Evolutionary conservation across 2,113 vertebrate genomes (phyloP).

Genomic region (Larimichthys polyactis): DNA sequence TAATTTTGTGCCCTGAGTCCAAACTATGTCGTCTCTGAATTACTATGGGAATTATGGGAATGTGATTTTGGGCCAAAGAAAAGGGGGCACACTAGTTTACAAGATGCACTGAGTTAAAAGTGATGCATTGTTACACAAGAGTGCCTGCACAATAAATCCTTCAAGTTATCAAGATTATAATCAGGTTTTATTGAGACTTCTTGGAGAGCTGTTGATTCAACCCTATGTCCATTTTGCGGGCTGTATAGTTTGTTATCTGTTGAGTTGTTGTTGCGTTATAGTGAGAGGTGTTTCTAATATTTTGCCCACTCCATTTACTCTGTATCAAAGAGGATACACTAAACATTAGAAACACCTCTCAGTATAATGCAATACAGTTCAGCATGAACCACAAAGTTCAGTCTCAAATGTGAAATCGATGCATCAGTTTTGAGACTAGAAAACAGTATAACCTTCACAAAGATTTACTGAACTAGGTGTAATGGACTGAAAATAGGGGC

Average conservation of each 20-base stretch:
- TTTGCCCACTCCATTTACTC: background rate
- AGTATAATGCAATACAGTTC: too few relatives aligned
- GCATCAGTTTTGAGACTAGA: background rate
- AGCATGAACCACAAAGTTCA: background rate
- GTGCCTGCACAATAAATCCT: background rate
- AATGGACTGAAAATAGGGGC: background rate
- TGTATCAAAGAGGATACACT: background rate
- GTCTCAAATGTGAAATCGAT: background rate
- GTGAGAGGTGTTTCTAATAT: background rate
- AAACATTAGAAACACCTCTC: background rate
- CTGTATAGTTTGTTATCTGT: background rate
- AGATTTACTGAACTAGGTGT: background rate
- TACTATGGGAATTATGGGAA: background rate
- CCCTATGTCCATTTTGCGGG: background rate
- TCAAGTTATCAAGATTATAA: background rate
- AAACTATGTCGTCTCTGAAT: background rate
- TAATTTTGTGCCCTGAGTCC: constrained; percentile 4
- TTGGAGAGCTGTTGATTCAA: background rate
- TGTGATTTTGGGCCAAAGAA: background rate
- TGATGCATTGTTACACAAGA: background rate
- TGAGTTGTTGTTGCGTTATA: background rate
- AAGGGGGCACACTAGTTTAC: background rate
- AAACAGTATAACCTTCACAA: background rate
- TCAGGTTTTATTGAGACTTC: background rate
- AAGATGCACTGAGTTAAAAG: background rate